Evolutionary conservation across 2,113 vertebrate species (phyloP).

Genomic region (Tauraco erythrolophus): DNA sequence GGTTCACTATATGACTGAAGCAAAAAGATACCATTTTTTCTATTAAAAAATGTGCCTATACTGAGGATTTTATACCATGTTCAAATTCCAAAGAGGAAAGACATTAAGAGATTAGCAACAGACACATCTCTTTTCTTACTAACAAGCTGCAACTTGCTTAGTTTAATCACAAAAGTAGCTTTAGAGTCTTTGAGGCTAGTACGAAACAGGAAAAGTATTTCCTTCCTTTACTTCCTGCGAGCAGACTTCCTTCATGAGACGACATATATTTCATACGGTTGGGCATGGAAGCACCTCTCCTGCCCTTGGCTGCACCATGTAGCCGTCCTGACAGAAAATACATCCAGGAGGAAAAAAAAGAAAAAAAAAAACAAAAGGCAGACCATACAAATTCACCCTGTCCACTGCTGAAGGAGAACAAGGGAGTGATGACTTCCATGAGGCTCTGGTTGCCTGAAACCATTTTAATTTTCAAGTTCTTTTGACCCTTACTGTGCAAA

Average conservation of each 20-base stretch:
- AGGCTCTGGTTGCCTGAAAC: not conserved
- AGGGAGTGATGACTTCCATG: not conserved
- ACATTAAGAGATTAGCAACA: not conserved
- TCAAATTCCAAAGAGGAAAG: not conserved
- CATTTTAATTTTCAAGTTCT: not conserved
- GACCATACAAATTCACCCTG: not conserved
- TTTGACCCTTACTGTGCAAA: not conserved
- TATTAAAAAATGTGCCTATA: not conserved
- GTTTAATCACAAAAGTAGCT: not conserved
- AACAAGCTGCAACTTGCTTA: not conserved
- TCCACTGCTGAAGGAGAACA: not conserved
- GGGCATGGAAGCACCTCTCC: not conserved
- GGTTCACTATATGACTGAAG: not conserved
- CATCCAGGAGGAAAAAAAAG: not conserved
- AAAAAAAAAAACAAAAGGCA: not conserved
- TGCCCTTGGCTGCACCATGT: not conserved
- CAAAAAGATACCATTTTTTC: not conserved
- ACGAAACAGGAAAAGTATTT: slow-evolving; percentile 57
- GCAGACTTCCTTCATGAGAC: not conserved
- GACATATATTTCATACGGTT: not conserved
- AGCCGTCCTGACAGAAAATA: not conserved
- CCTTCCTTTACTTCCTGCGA: slow-evolving; percentile 35
- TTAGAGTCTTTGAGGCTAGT: not conserved
- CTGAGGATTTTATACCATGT: not conserved
- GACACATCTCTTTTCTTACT: not conserved